Conservation (phyloP, 2,797 vertebrate species). For the Phalloptychus januarius region DNA sequence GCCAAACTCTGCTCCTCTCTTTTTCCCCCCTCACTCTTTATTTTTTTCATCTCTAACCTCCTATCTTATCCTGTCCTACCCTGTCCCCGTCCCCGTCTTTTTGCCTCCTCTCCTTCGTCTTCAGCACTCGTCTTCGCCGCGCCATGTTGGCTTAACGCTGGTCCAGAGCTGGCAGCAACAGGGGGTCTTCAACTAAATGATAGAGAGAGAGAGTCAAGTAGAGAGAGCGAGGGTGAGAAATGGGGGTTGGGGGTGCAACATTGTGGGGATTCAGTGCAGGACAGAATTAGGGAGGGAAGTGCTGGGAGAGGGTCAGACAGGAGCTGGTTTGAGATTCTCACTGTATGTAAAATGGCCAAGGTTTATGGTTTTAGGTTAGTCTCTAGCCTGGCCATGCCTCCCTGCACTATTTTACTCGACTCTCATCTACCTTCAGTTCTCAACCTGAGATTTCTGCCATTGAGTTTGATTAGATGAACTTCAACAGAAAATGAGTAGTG, state of each 20-base stretch:
- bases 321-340: background rate
- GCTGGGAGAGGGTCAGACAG: conserved; percentile 20
- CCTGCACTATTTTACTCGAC: background rate
- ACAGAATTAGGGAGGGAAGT: conserved; percentile 8
- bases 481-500: background rate
- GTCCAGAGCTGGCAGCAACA: conserved; percentile 91
- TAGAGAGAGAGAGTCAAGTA: conserved; percentile 70
- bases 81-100: background rate
- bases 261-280: background rate
- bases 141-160: conserved; percentile 77
- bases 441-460: background rate
- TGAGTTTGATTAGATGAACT: background rate
- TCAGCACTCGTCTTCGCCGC: conserved; percentile 2
- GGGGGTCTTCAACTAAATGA: conserved; percentile 84
- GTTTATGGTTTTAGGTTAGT: background rate
- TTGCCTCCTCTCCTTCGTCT: conserved; percentile 2
- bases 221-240: background rate
- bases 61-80: background rate
- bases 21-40: conserved; percentile 27
- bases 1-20: conserved; percentile 88
- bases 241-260: background rate
- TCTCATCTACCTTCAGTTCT: background rate
- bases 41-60: conserved; percentile 24
- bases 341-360: background rate
- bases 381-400: background rate